Conservation (phyloP, 2,797 vertebrate genomes). For the Melanogrammus aeglefinus region DNA sequence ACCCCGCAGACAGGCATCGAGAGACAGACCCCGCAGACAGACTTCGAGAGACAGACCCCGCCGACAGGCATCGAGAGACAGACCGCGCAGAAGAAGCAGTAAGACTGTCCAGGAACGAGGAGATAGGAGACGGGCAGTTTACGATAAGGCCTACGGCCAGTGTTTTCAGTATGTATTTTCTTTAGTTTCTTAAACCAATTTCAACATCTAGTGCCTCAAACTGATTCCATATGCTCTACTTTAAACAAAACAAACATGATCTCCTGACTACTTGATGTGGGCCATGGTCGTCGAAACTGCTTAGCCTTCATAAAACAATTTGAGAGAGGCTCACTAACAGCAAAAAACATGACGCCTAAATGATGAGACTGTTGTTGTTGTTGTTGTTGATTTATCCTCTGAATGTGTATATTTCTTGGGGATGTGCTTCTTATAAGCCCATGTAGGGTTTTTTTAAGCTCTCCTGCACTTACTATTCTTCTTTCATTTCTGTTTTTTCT, state of each 20-base stretch:
- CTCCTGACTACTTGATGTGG: not conserved
- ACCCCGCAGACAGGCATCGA: conserved; percentile 33
- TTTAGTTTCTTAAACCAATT: not conserved
- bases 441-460: too few relatives aligned
- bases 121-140: not conserved
- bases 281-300: not conserved
- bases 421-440: too few relatives aligned
- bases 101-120: not conserved
- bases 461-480: too few relatives aligned
- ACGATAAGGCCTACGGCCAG: not conserved
- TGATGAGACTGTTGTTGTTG: not conserved
- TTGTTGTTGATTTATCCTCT: too few relatives aligned
- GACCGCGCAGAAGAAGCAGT: not conserved
- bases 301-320: not conserved
- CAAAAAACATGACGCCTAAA: not conserved
- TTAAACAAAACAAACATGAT: not conserved
- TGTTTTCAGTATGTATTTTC: not conserved
- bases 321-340: not conserved
- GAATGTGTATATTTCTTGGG: too few relatives aligned
- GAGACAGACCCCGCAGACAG: conserved; percentile 28
- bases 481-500: too few relatives aligned
- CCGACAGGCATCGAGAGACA: conserved; percentile 41
- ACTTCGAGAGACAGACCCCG: conserved; percentile 30
- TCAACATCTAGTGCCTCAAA: not conserved
- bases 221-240: not conserved